Conservation (phyloP, 1,140 invertebrate species). For the Drosophila parabipectinata region DNA sequence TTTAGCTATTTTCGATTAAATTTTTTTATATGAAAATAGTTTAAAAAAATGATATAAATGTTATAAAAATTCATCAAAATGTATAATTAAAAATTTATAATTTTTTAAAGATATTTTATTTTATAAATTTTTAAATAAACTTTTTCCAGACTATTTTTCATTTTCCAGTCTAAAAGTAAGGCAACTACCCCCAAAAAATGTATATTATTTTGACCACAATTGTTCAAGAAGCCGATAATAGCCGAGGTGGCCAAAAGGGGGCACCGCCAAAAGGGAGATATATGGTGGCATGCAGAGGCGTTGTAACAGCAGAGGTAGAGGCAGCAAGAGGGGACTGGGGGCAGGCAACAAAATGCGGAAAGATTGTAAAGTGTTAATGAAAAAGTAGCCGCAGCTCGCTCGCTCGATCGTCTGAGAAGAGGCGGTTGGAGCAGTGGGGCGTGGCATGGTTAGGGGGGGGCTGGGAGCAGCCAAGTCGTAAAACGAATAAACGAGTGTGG, state of each 20-base stretch:
- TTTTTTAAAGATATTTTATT: no score
- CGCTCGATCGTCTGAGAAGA: slow-evolving; percentile 17
- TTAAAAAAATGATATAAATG: no score
- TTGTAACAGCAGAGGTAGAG: slow-evolving; percentile 29
- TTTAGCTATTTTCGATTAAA: no score
- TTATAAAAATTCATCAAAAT: no score
- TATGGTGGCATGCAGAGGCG: slow-evolving; percentile 37
- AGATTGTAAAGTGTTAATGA: slow-evolving; percentile 82
- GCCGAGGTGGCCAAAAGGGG: background rate
- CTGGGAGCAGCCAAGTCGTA: slow-evolving; percentile 51
- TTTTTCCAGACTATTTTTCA: no score
- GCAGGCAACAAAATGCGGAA: slow-evolving; percentile 69
- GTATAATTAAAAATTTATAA: no score
- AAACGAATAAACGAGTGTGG: slow-evolving; percentile 74
- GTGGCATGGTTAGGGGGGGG: slow-evolving; percentile 10
- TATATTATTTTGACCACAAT: background rate
- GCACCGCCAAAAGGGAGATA: background rate
- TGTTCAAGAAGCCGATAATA: background rate
- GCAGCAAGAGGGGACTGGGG: slow-evolving; percentile 11
- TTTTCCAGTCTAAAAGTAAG: background rate
- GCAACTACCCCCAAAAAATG: background rate
- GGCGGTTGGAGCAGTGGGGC: background rate
- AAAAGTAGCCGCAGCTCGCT: slow-evolving; percentile 61
- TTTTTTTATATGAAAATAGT: no score
- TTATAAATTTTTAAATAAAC: no score